Base-by-base conservation (phyloP, 1,140 invertebrate genomes). In the Penaeus vannamei region DNA sequence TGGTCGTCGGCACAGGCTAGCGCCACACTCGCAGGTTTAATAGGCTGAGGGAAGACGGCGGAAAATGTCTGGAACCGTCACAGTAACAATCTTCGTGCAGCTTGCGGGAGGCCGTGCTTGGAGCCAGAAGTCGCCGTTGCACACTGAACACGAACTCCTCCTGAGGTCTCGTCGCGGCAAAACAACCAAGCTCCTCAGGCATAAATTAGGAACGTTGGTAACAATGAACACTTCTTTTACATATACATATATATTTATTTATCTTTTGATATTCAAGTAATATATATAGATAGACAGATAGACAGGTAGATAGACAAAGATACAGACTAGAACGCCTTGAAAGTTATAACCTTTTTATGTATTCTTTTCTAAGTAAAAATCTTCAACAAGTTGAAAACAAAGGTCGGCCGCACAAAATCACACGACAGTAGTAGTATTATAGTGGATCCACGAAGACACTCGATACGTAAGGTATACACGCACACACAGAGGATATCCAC, bases 321-420 rank as follows among this genome's bases (percentile, higher is more conserved):
- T 42, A 59, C 46, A 42, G 66, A 89, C 83, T 62, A 77, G 23
- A 32, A 64, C 79, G 69, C 62, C 61, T 46, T 79, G 77, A 81
- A 82, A 76, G 72, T 29, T 76, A 76, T 32, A 76, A 76, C 72
- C 20, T 76, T 76, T 76, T 85, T 64, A 84, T 61, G 59, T 77
- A 64, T 79, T 62, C 59, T 29, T 53, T 53, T 53, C 53, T 53
- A 14, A 53, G 84, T 59, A 77, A 61, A 89, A 79, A 79, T 89
- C 87, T 89, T 89, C 60, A 84, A 80, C 72, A 89, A 88, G 81
- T 83, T 88, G 81, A 89, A 84, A 89, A 89, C 87, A 84, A 89
- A 36, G 80, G 81, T 81, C 12, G 86, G 80, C 77, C 79, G 83
- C 79, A 84, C 62, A 84, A 88, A 84, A 84, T 84, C 82, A 84